Percentiles rank a stretch among this genome's conserved stretches.
These are phyloP conservation scores for Forficula auricularia DNA, from an alignment of 1,140 invertebrate species.

Conservation along the genomic window DNA sequence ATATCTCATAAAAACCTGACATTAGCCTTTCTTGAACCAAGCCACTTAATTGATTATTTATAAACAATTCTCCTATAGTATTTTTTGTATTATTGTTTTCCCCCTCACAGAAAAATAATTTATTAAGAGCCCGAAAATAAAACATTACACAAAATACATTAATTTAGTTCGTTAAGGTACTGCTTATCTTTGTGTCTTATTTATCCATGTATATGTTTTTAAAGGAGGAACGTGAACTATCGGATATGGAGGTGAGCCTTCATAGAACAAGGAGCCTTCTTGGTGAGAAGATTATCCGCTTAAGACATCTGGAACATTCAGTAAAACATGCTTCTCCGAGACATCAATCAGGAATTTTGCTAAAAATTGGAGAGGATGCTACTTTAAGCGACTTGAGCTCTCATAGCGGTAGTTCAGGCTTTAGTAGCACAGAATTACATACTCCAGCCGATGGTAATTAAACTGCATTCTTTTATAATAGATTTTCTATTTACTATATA, in stretches of 20 bases:
- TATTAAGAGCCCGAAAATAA: too few species aligned
- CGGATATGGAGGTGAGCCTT: slow-evolving; percentile 60
- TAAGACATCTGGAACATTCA: slow-evolving; percentile 56
- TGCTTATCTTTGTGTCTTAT: too few species aligned
- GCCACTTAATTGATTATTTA: too few species aligned
- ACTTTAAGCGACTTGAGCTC: slow-evolving; percentile 47
- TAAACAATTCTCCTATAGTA: too few species aligned
- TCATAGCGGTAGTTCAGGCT: slow-evolving; percentile 43
- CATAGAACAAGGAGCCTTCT: slow-evolving; percentile 52
- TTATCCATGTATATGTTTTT: too few species aligned
- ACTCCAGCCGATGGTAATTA: slow-evolving; percentile 5
- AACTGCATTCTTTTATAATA: not conserved
- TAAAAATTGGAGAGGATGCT: slow-evolving; percentile 28
- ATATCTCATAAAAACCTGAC: too few species aligned
- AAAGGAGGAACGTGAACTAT: slow-evolving; percentile 61
- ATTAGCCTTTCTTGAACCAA: too few species aligned
- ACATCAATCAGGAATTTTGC: slow-evolving; percentile 27
- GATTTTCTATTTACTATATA: not conserved
- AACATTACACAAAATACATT: too few species aligned
- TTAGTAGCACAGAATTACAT: slow-evolving; percentile 41
- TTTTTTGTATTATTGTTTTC: too few species aligned
- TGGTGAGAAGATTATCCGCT: slow-evolving; percentile 59
- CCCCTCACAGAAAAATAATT: too few species aligned
- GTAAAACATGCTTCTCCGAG: slow-evolving; percentile 25
- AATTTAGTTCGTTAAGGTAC: too few species aligned